Conservation (phyloP, 2,888 invertebrate species). For the Physocephala rufipes region DNA sequence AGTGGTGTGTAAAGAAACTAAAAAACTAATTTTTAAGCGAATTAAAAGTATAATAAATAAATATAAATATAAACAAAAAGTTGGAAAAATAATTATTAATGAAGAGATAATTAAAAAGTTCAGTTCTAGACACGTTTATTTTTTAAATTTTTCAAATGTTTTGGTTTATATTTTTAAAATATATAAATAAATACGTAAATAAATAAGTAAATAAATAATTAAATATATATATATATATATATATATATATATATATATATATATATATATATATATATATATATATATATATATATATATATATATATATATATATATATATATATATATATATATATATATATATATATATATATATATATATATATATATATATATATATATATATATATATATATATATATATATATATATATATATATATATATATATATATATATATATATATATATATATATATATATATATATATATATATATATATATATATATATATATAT, state of each 20-base stretch:
- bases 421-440: no score
- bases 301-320: no score
- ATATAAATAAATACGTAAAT: background rate
- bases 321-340: no score
- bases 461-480: no score
- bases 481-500: no score
- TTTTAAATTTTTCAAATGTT: background rate
- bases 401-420: no score
- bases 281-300: background rate
- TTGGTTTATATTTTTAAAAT: background rate
- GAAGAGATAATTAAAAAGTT: background rate
- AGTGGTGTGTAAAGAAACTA: slow-evolving; percentile 22
- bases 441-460: no score
- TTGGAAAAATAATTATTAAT: background rate
- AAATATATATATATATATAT: background rate
- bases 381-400: no score
- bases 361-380: no score
- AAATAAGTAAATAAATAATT: background rate
- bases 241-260: background rate
- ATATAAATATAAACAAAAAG: background rate
- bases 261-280: background rate
- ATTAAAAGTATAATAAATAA: background rate
- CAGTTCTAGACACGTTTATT: background rate
- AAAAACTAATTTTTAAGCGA: background rate
- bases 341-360: no score